Conservation (phyloP, 2,113 vertebrate genomes). For the Mugil cephalus region DNA sequence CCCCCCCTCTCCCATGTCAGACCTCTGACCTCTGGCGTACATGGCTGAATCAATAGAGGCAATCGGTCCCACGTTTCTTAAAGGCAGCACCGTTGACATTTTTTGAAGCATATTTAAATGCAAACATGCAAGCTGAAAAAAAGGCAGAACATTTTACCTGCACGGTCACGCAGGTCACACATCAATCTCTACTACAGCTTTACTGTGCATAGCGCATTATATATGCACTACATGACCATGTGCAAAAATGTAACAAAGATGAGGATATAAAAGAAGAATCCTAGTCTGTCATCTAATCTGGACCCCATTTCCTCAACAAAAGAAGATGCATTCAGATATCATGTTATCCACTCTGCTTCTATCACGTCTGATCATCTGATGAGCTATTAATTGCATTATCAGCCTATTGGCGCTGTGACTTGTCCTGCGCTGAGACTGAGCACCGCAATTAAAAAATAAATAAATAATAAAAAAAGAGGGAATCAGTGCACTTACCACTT, state of each 20-base stretch:
- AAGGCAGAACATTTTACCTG: neutral
- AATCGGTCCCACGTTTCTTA: neutral
- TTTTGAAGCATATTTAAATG: neutral
- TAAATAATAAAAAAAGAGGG: neutral
- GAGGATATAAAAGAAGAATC: neutral
- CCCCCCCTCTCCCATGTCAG: neutral
- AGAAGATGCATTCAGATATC: neutral
- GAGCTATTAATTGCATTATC: slow-evolving; percentile 14
- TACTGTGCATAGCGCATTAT: slow-evolving; percentile 8
- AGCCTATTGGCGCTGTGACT: slow-evolving; percentile 3
- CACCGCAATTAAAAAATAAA: slow-evolving; percentile 25
- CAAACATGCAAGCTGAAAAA: neutral
- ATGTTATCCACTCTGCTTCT: neutral
- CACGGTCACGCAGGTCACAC: slow-evolving; percentile 29
- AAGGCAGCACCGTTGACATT: neutral
- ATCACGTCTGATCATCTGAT: neutral
- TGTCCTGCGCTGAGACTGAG: slow-evolving; percentile 21
- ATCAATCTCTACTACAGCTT: neutral
- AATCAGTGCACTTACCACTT: slow-evolving; percentile 71
- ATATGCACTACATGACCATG: neutral
- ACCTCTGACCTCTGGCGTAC: slow-evolving; percentile 23
- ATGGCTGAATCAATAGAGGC: neutral
- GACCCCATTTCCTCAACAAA: neutral
- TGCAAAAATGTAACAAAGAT: neutral
- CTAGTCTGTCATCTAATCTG: slow-evolving; percentile 29